Evolutionary conservation across 2,113 vertebrate genomes (phyloP).

Genomic region (Tenrec ecaudatus): DNA sequence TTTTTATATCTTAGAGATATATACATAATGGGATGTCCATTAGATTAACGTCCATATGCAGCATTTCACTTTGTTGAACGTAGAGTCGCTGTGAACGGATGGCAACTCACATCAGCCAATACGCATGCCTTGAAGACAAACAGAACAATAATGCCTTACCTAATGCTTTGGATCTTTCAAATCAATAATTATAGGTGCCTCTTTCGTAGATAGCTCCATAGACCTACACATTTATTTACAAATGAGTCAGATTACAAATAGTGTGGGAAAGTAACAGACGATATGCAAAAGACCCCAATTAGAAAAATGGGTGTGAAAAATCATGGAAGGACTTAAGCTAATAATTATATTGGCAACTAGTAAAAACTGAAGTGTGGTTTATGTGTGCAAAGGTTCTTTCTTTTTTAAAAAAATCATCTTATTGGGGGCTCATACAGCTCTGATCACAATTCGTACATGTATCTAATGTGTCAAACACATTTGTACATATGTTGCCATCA

Average conservation of each 20-base stretch:
- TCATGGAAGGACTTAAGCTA: neutral
- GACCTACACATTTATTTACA: neutral
- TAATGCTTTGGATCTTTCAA: neutral
- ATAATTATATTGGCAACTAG: neutral
- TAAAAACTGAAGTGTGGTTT: constrained; percentile 9
- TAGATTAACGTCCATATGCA: neutral
- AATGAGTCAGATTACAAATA: constrained; percentile 9
- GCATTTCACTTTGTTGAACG: too few relatives aligned
- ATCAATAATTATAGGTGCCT: neutral
- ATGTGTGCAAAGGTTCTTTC: neutral
- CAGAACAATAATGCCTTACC: neutral
- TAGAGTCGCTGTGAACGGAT: too few relatives aligned
- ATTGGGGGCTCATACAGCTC: too few relatives aligned
- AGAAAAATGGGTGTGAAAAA: constrained; percentile 14
- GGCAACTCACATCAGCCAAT: too few relatives aligned
- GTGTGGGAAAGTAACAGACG: neutral
- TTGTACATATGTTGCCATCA: too few relatives aligned
- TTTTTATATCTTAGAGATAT: too few relatives aligned
- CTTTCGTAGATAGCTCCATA: neutral
- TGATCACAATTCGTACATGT: too few relatives aligned
- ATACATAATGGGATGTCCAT: neutral
- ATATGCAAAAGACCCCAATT: neutral
- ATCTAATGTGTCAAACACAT: too few relatives aligned
- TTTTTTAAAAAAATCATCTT: neutral
- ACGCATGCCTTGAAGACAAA: neutral